Evolutionary conservation across 2,888 invertebrate species (phyloP), one percentile per base, ranked within the genome.

Genomic region (Coenonympha arcania): DNA sequence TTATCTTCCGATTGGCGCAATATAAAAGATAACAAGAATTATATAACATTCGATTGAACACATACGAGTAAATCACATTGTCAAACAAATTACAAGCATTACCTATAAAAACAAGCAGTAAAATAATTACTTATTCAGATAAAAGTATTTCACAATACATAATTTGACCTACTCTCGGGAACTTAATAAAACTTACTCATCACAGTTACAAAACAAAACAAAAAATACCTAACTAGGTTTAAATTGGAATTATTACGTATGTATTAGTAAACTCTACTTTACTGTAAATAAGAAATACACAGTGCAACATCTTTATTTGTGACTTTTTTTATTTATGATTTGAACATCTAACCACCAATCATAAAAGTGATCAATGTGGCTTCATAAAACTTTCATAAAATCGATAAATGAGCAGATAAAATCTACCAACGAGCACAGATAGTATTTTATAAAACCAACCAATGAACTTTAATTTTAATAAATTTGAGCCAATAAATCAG

Each of bases 211-310:
- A 19, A 28, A 28, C 13, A 22, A 77, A 68, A 76, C 50, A 68
- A 76, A 73, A 71, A 39, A 36, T 52, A 37, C 30, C 47, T 54
- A 34, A 44, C 9, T 43, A 39, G 48, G 22, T 40, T n/a, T 70
- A 71, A 73, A 56, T 66, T 69, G 65, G 66, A 71, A 71, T 71
- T 71, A 76, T 71, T 76, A 75, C 73, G 70, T 71, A n/a, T n/a
- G n/a, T n/a, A n/a, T n/a, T n/a, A n/a, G n/a, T n/a, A n/a, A n/a
- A n/a, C n/a, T n/a, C n/a, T n/a, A n/a, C n/a, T n/a, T n/a, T n/a
- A n/a, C n/a, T n/a, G n/a, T n/a, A n/a, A n/a, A n/a, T n/a, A n/a
- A n/a, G n/a, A n/a, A n/a, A n/a, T n/a, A n/a, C n/a, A n/a, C n/a
- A n/a, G n/a, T n/a, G n/a, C n/a, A n/a, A n/a, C n/a, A n/a, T n/a